A percentile compares a stretch with the other conserved stretches of the same genome.
Evolutionary conservation across 2,113 vertebrate species (phyloP).

Genomic region (Xyrauchen texanus): DNA sequence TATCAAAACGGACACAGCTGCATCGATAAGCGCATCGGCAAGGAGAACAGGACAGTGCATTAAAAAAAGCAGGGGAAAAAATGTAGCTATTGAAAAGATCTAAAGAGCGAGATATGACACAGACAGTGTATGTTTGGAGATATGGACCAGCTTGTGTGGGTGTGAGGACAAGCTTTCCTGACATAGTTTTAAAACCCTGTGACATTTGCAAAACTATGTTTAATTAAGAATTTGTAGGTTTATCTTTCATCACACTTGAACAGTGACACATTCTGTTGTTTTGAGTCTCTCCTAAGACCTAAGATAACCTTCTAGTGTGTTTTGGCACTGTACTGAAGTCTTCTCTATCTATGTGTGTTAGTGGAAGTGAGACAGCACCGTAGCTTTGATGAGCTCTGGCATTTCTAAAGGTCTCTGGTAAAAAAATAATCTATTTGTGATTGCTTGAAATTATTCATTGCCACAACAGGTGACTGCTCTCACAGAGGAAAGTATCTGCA

Average conservation of each 20-base stretch:
- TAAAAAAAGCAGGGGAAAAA: no score
- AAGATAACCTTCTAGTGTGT: not conserved
- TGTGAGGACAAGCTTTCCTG: conserved; percentile 23
- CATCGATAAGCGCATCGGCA: no score
- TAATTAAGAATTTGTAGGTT: not conserved
- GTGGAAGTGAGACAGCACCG: conserved; percentile 13
- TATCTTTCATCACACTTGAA: not conserved
- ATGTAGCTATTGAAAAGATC: no score
- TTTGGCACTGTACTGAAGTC: conserved; percentile 20
- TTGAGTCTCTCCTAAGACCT: not conserved
- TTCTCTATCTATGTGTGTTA: conserved; percentile 13
- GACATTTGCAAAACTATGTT: conserved; percentile 13
- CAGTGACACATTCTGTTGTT: conserved; percentile 33
- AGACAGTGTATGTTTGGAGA: conserved; percentile 25
- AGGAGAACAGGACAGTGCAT: no score
- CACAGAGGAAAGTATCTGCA: conserved; percentile 27
- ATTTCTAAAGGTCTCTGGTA: conserved; percentile 37
- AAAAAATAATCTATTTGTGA: conserved; percentile 20
- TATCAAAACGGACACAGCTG: no score
- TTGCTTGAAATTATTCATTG: conserved; percentile 30
- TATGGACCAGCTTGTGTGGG: conserved; percentile 9
- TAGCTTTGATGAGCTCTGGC: conserved; percentile 22
- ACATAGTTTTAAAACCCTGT: not conserved
- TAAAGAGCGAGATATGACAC: not conserved
- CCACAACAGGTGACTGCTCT: conserved; percentile 10